These are phyloP conservation scores for Pelmatolapia mariae DNA, from an alignment of 2,113 vertebrate species.

Conservation along the genomic window DNA sequence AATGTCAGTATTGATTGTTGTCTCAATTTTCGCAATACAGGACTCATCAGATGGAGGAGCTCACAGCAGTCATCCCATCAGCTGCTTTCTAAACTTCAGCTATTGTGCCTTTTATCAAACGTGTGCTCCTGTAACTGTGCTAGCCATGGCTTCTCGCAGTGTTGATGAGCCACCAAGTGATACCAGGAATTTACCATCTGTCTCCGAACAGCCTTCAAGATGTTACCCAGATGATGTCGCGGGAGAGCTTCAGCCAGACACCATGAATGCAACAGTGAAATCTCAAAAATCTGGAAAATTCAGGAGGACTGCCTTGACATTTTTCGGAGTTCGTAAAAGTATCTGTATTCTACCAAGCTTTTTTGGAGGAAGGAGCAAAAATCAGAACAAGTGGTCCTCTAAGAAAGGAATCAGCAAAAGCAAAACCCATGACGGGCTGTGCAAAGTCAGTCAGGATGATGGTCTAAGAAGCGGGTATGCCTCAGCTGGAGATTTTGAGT, in stretches of 20 bases:
- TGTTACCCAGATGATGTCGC: slow-evolving; percentile 33
- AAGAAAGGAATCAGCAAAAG: slow-evolving; percentile 88
- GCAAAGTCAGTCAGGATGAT: slow-evolving; percentile 65
- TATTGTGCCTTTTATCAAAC: slow-evolving; percentile 1
- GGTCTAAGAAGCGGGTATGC: slow-evolving; percentile 24
- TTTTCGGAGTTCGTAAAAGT: slow-evolving; percentile 89
- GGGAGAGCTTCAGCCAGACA: slow-evolving; percentile 46
- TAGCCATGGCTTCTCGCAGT: slow-evolving; percentile 75
- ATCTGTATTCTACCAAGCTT: slow-evolving; percentile 93
- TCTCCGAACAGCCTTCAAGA: slow-evolving; percentile 33
- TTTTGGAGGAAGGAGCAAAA: slow-evolving; percentile 84
- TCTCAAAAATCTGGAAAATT: slow-evolving; percentile 78
- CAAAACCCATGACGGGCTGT: slow-evolving; percentile 86
- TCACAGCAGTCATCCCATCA: neutral
- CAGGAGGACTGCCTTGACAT: slow-evolving; percentile 86
- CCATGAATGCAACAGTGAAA: slow-evolving; percentile 47
- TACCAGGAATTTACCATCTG: slow-evolving; percentile 20
- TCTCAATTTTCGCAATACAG: slow-evolving; percentile 27
- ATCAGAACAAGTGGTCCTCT: slow-evolving; percentile 72
- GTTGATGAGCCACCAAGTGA: slow-evolving; percentile 53
- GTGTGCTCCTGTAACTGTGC: slow-evolving; percentile 2
- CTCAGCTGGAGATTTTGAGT: slow-evolving; percentile 62
- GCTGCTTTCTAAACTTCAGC: neutral
- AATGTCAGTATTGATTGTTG: neutral
- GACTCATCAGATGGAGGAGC: slow-evolving; percentile 24